Evolutionary conservation across 2,888 invertebrate genomes (phyloP), one percentile per base, ranked within the genome.

Genomic region (Antitype chi): DNA sequence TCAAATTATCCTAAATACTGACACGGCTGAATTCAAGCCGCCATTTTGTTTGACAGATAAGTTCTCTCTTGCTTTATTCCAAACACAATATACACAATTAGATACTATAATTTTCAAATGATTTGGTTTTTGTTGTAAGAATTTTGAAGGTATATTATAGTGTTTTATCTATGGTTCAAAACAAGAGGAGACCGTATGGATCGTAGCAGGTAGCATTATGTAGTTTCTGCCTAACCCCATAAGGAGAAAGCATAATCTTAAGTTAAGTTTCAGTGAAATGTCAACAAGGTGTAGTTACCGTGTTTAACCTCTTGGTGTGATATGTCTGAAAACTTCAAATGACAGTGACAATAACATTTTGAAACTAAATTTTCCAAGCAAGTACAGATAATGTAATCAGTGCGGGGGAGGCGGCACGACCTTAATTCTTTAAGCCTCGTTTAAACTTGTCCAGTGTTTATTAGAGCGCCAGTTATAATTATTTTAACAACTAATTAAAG

Each of bases 1-100:
- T 86, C 84, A 87, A 90, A 89, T 87, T 85, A 88, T 73, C 57
- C 70, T 81, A 77, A 84, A 83, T 75, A 73, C 73, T 49, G 64
- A 25, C 55, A 66, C 38, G 9, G 59, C 68, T 70, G 70, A 49
- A 81, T 67, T 77, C 4, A 28, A 20, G 52, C 8, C 47, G 8
- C 32, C 59, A 70, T 70, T 1, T 32, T 60, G 32, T 57, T 57
- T 23, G 28, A 23, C 23, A 25, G 25, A 25, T 23, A 59, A 63
- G 9, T 38, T 52, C 0, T 28, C 4, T 75, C 15, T n/a, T 20
- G 32, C 32, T 79, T 67, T 25, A 53, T 32, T 43, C n/a, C 28
- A 7, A 55, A 6, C 11, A n/a, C 38, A 20, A 47, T 32, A 73
- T 57, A 32, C 17, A 59, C 1, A 15, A n/a, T n/a, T n/a, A 0